Evolutionary conservation across 2,113 vertebrate species (phyloP).

Genomic region (Acanthisitta chloris): DNA sequence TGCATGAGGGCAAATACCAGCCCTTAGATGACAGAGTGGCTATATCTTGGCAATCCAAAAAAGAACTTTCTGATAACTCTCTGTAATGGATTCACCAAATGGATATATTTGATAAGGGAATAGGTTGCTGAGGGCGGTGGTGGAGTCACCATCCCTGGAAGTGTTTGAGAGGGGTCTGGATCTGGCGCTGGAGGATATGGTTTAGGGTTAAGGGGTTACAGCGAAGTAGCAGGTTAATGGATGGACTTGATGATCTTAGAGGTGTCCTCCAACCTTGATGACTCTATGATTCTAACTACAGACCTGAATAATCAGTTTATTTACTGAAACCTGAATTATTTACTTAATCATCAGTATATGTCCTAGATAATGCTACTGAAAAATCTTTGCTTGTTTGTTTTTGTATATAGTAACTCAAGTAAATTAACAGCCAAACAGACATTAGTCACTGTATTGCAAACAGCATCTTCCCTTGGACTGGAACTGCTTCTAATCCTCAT

Average conservation of each 20-base stretch:
- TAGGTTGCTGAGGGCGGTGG: too few species aligned
- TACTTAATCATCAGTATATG: not conserved
- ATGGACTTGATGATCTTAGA: too few species aligned
- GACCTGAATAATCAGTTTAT: not conserved
- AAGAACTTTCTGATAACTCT: not conserved
- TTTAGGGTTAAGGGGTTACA: too few species aligned
- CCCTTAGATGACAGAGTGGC: not conserved
- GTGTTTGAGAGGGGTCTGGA: too few species aligned
- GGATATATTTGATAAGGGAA: not conserved
- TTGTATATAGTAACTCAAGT: not conserved
- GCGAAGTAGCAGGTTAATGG: too few species aligned
- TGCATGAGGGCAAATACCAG: not conserved
- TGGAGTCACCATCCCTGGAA: too few species aligned
- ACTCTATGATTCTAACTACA: not conserved
- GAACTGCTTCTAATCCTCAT: not conserved
- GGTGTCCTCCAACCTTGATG: too few species aligned
- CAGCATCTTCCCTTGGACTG: not conserved
- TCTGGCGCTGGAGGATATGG: too few species aligned
- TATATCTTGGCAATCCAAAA: not conserved
- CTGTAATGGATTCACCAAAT: not conserved
- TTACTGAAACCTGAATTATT: too few species aligned
- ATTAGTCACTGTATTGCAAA: not conserved
- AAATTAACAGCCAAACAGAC: not conserved
- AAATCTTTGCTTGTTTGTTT: not conserved
- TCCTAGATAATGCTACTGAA: not conserved